Evolutionary conservation across 30 jellyfish, hydroid and myxozoan genomes (phyloP), one percentile per base, ranked within the genome.

Genomic region (Calvadosia cruxmelitensis): DNA sequence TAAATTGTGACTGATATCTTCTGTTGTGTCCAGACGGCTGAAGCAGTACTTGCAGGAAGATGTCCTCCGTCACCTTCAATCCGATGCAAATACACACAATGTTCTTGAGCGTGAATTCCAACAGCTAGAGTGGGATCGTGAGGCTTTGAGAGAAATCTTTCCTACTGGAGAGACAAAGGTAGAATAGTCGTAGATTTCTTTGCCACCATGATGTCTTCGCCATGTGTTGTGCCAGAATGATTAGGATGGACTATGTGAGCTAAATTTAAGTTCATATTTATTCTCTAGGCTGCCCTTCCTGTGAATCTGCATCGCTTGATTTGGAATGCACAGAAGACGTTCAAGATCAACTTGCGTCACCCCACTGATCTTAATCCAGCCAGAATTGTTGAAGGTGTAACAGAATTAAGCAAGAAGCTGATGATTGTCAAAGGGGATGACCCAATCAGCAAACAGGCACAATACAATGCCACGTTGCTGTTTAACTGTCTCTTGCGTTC

Each of bases 121-220:
- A 0, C 93, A 84, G 63, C 33, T 92, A 71, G 72, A 72, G 80
- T 78, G 71, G 23, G 99, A 92, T 75, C 49, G 99, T 27, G 93
- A 84, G 49, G 67, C 69, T 29, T 69, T 92, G 1, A 52, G 99
- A 24, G 80, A 63, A 71, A 83, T 92, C 34, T 92, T 92, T 61
- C 99, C 99, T 20, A 78, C 89, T 53, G 99, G 99, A n/a, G 94
- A 84, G 32, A 79, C 78, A 24, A 72, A 82, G 86, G 97, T 84
- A 63, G 42, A 49, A 49, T 10, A 13, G n/a, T 10, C 23, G 61
- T n/a, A 10, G 61, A 49, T 49, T 10, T 10, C 16, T n/a, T 49
- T 49, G n/a, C 13, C 23, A 49, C 61, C 61, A 49, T 49, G 13
- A 49, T n/a, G 13, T n/a, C 61, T 49, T 49, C 23, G 61, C 61